phyloP scores from a whole-genome alignment of 2,113 vertebrate species.

The Alosa alosa region DNA sequence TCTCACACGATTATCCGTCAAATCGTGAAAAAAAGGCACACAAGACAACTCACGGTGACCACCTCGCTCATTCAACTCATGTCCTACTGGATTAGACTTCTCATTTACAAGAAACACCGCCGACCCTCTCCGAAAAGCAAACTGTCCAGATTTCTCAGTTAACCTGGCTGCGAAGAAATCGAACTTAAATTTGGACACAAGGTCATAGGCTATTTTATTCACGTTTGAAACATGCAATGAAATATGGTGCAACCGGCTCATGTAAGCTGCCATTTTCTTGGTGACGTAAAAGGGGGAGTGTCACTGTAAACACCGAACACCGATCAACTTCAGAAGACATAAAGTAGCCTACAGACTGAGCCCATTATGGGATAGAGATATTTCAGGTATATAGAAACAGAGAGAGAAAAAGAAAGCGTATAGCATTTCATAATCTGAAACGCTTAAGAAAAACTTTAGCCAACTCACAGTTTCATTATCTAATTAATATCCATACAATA shows the following conservation, averaged over 20 bases:
- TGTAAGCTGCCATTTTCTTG: conserved; percentile 75
- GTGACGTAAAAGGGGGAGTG: conserved; percentile 49
- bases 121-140: conserved; percentile 75
- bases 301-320: background rate
- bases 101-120: conserved; percentile 84
- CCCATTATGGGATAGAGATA: too few species aligned
- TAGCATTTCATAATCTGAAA: too few species aligned
- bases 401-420: too few species aligned
- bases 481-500: background rate
- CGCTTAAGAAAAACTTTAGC: too few species aligned
- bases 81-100: conserved; percentile 28
- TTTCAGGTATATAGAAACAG: too few species aligned
- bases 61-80: conserved; percentile 29
- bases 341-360: too few species aligned
- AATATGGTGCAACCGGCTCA: conserved; percentile 81
- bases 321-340: too few species aligned
- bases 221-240: conserved; percentile 78
- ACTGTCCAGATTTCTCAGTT: conserved; percentile 68
- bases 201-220: conserved; percentile 70
- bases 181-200: conserved; percentile 80
- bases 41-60: background rate
- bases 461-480: too few species aligned
- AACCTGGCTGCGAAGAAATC: conserved; percentile 74
- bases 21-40: background rate
- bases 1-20: background rate